Evolutionary conservation across 2,113 vertebrate genomes (phyloP), one percentile per base, ranked within the genome.

Genomic region (Lipophrys pholis): DNA sequence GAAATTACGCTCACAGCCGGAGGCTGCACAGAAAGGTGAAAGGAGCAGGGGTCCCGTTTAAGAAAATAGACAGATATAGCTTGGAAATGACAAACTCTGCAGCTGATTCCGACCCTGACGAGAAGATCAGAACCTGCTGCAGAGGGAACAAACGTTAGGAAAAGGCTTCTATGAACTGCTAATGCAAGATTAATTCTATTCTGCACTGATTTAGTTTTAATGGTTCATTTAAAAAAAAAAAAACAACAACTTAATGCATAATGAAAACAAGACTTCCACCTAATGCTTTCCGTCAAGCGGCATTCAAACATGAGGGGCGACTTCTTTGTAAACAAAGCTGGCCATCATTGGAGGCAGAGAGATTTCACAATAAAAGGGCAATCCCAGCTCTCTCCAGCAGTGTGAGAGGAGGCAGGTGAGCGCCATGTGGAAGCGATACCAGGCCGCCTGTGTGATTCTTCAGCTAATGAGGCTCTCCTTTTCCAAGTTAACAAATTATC

Each of bases 21-120:
- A 52, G 80, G 80, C 74, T 5, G 66, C 68, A 38, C 69, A 73
- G 82, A 83, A 73, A 81, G 82, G 75, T 77, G 76, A 76, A 66
- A 21, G 55, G 56, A 76, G 61, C 80, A 82, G 68, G 78, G 63
- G 75, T 80, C 67, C 6, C 71, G 60, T 82, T 79, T 35, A 72
- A 69, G 43, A 69, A 64, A 87, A 76, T 5, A 57, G 54, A 56
- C 14, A 52, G 68, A 57, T 64, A 64, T 14, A 14, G 59, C 36
- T 9, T 40, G 38, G 41, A 81, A 40, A 67, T 38, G 7, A 69
- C 75, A 68, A 56, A 41, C 36, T 30, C 40, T 58, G 57, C 49
- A 60, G 67, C 45, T 62, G 52, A 63, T 10, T 52, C 1, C 12
- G 38, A 68, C 43, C 46, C 43, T 0, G 6, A 57, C 14, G 50